Base-by-base conservation (phyloP, 2,113 vertebrate species). In the Tragelaphus buxtoni region DNA sequence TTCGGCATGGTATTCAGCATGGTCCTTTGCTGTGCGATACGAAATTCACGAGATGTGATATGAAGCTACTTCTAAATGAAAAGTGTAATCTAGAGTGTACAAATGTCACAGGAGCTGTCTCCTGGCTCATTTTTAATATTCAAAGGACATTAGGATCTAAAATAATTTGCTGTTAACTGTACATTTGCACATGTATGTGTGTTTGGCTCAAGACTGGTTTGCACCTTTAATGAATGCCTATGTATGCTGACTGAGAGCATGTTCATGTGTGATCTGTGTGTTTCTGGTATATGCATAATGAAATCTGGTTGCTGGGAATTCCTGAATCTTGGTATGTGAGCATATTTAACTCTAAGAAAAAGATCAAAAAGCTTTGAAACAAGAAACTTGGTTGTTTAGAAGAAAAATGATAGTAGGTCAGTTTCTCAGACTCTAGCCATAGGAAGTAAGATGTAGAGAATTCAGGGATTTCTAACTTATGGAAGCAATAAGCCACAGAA, bases 1-100 rank as follows among this genome's bases (percentile, higher is more conserved):
- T 99, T 99, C 77, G 99, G 99, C 97, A 99, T 99, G 99, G 99
- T 99, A 97, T 99, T 99, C 99, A 99, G 99, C 97, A 99, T 99
- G 99, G 99, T 99, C 94, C 99, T 99, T 77, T 99, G 99, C 98
- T 99, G 99, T 98, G 99, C 98, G 3, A 99, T 99, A 97, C 99
- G 99, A 90, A 99, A 99, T 98, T 99, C 99, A 86, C 99, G 99
- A 97, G 99, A 99, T 95, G 98, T 99, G 98, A 99, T 99, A 96
- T 99, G 98, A 99, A 98, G 96, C 94, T 87, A 45, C 93, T 93
- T 82, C 94, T 90, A 76, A 80, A 42, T 93, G 97, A 87, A 86
- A 95, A 82, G 86, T 49, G 0, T 88, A 88, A 32, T 56, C 96
- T 94, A 86, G 98, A 96, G 95, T 95, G 87, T 94, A 96, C 96